phyloP scores from a whole-genome alignment of 2,113 vertebrate genomes.

The Tragelaphus scriptus region DNA sequence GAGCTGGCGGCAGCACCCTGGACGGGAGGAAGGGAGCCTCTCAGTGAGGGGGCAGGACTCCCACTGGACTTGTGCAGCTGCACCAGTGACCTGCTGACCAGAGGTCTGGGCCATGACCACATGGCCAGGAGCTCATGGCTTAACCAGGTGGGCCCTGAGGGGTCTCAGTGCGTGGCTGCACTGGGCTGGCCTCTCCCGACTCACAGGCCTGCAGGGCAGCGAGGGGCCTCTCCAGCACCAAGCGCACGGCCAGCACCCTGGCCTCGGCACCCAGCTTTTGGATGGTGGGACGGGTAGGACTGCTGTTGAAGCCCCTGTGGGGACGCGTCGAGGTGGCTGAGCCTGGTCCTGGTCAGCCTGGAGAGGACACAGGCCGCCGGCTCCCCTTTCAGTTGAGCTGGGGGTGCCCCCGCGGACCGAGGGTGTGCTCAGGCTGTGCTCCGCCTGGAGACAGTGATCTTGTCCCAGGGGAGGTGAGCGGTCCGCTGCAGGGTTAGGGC shows the following conservation, averaged over 20 bases:
- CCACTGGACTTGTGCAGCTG: background rate
- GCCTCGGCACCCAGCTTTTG: no score
- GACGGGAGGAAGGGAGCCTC: no score
- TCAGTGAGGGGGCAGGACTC: background rate
- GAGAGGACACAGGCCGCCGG: fast-evolving
- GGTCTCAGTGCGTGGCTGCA: background rate
- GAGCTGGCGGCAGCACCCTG: background rate
- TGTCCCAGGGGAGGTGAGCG: fast-evolving
- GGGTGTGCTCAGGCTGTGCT: background rate
- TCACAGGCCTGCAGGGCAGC: background rate
- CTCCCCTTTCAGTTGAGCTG: background rate
- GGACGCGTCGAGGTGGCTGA: fast-evolving
- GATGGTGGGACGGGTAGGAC: fast-evolving
- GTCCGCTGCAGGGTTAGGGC: fast-evolving
- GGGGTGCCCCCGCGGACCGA: fast-evolving
- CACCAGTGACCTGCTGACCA: background rate
- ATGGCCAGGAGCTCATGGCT: fast-evolving
- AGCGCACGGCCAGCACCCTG: fast-evolving
- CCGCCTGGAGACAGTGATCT: fast-evolving
- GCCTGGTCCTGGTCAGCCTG: background rate
- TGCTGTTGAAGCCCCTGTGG: background rate
- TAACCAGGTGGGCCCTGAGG: background rate
- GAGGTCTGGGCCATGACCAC: background rate
- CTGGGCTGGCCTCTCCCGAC: background rate
- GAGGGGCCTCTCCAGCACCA: background rate